Conservation (phyloP, 2,113 vertebrate genomes). For the Dunckerocampus dactyliophorus region DNA sequence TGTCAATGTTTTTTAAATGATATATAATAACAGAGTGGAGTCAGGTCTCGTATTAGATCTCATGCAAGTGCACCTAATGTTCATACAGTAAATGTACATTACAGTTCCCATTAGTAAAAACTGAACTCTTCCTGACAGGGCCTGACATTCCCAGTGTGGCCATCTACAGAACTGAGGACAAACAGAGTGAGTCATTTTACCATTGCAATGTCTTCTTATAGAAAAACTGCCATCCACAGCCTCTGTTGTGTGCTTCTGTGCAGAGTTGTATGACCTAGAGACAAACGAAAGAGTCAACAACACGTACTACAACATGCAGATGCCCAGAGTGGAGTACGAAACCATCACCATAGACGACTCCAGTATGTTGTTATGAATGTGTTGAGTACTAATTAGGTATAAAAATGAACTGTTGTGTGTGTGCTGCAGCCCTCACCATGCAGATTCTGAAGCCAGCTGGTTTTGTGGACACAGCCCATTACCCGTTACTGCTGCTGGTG, state of each 20-base stretch:
- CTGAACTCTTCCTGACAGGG: conserved; percentile 66
- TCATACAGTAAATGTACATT: too few relatives aligned
- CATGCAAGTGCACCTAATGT: too few relatives aligned
- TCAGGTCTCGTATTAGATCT: too few relatives aligned
- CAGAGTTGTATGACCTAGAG: conserved; percentile 87
- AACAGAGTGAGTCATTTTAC: conserved; percentile 78
- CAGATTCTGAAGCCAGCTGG: conserved; percentile 91
- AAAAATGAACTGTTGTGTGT: neutral
- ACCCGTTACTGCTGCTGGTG: conserved; percentile 91
- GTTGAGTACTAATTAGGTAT: neutral
- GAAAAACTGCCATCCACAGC: neutral
- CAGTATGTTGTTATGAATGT: conserved; percentile 70
- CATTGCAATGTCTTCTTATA: neutral
- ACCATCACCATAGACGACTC: conserved; percentile 84
- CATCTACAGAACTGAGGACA: conserved; percentile 78
- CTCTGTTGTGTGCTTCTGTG: conserved; percentile 16
- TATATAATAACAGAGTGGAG: too few relatives aligned
- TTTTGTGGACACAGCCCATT: conserved; percentile 79
- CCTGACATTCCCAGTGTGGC: conserved; percentile 85
- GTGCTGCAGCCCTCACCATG: conserved; percentile 79
- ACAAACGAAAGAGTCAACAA: conserved; percentile 79
- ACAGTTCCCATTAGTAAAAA: too few relatives aligned
- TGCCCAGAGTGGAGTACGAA: conserved; percentile 83
- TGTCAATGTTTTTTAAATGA: too few relatives aligned
- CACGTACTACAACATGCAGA: conserved; percentile 80